phyloP scores from a whole-genome alignment of 2,888 invertebrate species.

The Diachrysia chrysitis region DNA sequence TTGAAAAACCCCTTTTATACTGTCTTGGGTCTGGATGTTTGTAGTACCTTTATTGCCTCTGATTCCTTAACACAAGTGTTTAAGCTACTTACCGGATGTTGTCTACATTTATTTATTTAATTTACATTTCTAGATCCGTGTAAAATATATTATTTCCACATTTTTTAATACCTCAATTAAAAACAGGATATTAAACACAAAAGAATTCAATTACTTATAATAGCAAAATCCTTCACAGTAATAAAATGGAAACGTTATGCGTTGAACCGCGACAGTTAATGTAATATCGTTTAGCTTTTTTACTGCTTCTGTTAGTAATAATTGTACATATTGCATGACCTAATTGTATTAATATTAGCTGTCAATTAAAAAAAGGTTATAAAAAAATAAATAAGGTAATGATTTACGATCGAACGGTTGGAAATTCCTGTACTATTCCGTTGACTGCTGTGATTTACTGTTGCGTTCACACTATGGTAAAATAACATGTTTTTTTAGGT shows the following conservation, averaged over 20 bases:
- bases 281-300: constrained; percentile 24
- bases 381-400: constrained; percentile 16
- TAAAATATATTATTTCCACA: constrained; percentile 30
- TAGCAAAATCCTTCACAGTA: constrained; percentile 21
- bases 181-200: constrained; percentile 46
- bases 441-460: background rate
- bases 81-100: too few species aligned
- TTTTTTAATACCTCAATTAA: constrained; percentile 32
- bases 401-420: constrained; percentile 12
- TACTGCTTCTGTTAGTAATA: constrained; percentile 27
- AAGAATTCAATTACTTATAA: constrained; percentile 43
- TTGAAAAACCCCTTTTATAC: too few species aligned
- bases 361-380: constrained; percentile 29
- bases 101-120: too few species aligned
- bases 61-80: too few species aligned
- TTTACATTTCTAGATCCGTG: constrained; percentile 23
- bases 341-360: constrained; percentile 36
- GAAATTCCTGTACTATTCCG: constrained; percentile 10
- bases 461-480: background rate
- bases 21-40: too few species aligned
- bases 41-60: too few species aligned
- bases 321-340: constrained; percentile 28
- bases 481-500: background rate
- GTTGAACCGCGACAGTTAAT: constrained; percentile 21
- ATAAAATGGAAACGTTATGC: constrained; percentile 15